Evolutionary conservation across 2,113 vertebrate genomes (phyloP), one percentile per base, ranked within the genome.

Genomic region (Gallinago paraguaiae): DNA sequence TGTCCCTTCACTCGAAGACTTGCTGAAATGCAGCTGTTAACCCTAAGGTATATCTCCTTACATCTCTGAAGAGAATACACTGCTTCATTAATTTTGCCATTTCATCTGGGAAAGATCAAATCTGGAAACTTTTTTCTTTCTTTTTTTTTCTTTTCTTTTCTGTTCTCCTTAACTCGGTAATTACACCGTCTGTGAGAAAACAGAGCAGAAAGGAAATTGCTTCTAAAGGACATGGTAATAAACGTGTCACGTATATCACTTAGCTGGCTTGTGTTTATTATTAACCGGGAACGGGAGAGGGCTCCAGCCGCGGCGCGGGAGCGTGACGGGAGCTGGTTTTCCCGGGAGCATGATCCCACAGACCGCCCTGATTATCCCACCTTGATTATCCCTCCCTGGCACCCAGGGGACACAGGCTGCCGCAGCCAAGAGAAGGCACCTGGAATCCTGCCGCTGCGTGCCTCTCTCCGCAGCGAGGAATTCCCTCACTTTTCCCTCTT

Each of bases 31-130:
- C 91, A 94, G 92, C 88, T 95, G 75, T 76, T 97, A 95, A 87
- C 67, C 37, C 92, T 57, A 81, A 60, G 70, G 90, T 71, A 13
- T 77, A 88, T 89, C 85, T 95, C 71, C 71, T 92, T 87, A 81
- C 57, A 77, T 56, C 86, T 74, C 86, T 84, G 65, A 95, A 71
- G 91, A 96, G 86, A 84, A 83, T 59, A 82, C 56, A 35, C 16
- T 60, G 54, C n/a, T 84, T 92, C 86, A 57, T 96, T 96, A 92
- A 94, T 96, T 95, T 83, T 93, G 74, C 68, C 82, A 67, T 94
- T 96, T 96, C 86, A 84, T 89, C 96, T 90, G 82, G 80, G 93
- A 95, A 96, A 92, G 91, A 96, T 95, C 95, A 97, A 95, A 96
- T 35, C 84, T 96, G 88, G 84, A 92, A 92, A 78, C 67, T 72